phyloP scores from a whole-genome alignment of 2,113 vertebrate genomes.

The Syngnathus floridae region DNA sequence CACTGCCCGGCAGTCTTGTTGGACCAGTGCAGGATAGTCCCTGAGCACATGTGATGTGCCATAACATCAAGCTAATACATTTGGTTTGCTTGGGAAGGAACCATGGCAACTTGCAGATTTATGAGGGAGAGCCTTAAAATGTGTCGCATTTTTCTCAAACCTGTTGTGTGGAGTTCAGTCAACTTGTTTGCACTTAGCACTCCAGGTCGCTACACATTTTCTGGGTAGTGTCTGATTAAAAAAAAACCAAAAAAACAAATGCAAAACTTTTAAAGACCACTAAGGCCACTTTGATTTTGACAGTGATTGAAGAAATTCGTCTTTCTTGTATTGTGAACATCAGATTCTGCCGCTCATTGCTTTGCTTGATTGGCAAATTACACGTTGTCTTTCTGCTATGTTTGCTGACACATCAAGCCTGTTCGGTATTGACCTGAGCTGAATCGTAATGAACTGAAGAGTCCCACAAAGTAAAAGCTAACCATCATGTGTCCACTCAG shows the following conservation, averaged over 20 bases:
- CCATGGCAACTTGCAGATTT: slow-evolving; percentile 45
- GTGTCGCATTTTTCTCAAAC: neutral
- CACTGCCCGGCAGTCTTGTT: neutral
- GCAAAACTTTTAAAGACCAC: too few relatives aligned
- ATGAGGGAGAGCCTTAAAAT: slow-evolving; percentile 38
- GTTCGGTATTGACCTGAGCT: neutral
- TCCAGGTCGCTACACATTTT: neutral
- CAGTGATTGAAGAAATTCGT: too few relatives aligned
- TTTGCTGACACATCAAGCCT: neutral
- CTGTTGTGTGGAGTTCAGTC: neutral
- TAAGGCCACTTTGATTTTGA: too few relatives aligned
- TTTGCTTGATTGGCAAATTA: neutral
- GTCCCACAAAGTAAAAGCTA: neutral
- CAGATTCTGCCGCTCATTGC: neutral
- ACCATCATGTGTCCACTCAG: slow-evolving; percentile 41
- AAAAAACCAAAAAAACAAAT: too few relatives aligned
- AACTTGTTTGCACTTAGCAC: neutral
- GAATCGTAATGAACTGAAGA: neutral
- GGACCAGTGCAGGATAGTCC: neutral
- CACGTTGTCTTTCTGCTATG: neutral
- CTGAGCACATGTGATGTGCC: slow-evolving; percentile 17
- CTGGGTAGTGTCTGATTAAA: neutral
- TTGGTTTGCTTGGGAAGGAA: slow-evolving; percentile 9
- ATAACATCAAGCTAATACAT: neutral
- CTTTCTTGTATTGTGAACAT: too few relatives aligned